These are phyloP conservation scores for Philereme transversata DNA, from an alignment of 2,888 invertebrate genomes.

Conservation along the genomic window DNA sequence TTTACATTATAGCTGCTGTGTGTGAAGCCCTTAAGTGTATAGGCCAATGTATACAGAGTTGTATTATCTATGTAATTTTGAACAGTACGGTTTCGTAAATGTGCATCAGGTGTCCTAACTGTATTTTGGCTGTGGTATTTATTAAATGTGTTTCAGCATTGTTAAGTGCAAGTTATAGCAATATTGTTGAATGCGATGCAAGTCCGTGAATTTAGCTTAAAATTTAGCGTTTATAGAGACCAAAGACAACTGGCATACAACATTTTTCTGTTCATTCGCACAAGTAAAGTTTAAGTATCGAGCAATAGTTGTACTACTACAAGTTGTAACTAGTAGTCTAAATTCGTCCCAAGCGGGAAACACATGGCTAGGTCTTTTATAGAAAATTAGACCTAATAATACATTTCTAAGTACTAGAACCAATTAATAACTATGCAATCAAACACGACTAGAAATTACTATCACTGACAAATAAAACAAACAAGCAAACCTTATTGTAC, in stretches of 20 bases:
- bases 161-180: neutral
- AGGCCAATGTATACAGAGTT: too few relatives aligned
- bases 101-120: too few relatives aligned
- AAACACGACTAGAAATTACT: conserved; percentile 1
- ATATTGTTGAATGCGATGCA: conserved; percentile 9
- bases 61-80: too few relatives aligned
- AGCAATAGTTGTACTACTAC: too few relatives aligned
- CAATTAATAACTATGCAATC: conserved; percentile 16
- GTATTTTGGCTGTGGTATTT: too few relatives aligned
- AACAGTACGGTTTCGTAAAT: too few relatives aligned
- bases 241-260: conserved; percentile 1
- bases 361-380: conserved; percentile 23
- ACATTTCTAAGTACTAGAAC: conserved; percentile 20
- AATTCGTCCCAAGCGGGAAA: conserved; percentile 12
- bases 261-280: conserved; percentile 4
- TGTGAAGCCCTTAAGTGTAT: too few relatives aligned
- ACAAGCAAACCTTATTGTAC: too few relatives aligned
- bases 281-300: neutral
- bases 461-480: too few relatives aligned
- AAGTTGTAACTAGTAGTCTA: neutral
- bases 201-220: neutral
- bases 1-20: too few relatives aligned
- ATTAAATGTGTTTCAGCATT: too few relatives aligned
- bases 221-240: neutral
- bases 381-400: conserved; percentile 4